Evolutionary conservation across 2,797 vertebrate species (phyloP), one percentile per base, ranked within the genome.

Genomic region (Furcifer pardalis): DNA sequence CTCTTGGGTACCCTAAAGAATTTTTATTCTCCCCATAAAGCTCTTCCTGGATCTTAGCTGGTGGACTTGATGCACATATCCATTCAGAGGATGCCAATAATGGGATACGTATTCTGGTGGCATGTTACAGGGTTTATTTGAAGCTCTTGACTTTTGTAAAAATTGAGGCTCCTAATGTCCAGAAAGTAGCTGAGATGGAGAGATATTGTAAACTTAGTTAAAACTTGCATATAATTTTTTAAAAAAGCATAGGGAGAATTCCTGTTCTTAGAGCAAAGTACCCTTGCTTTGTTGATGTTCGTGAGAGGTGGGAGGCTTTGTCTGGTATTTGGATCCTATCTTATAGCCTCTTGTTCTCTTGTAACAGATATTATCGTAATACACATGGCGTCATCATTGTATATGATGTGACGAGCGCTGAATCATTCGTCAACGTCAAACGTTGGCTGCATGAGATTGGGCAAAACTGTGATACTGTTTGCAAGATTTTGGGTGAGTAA

Each of bases 361-460:
- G 7, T 27, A 23, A 35, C 93, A 97, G 97, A 86, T 97, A 97
- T 90, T 97, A 97, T 95, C 95, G 97, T 59, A 97, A 97, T 94
- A 97, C 97, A 0, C 97, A 97, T 52, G 97, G 97, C 0, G 97
- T 97, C 88, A 97, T 97, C 62, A 96, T 97, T 0, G 97, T 97
- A 2, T 97, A 97, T 37, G 97, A 97, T 25, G 97, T 97, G 77
- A 97, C 97, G 0, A 97, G 97, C 63, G 96, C 96, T 0, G 97
- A 97, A 92, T 97, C 97, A 0, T 97, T 97, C 65, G 96, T 97
- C 1, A 97, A 97, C 0, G 97, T 97, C 6, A 97, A 97, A 91
- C 86, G 97, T 69, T 97, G 97, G 97, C 84, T 97, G 5, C 97
- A 97, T 0, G 97, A 97, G 83, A 97, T 97, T 84, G 95, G 96